These are phyloP conservation scores for Drosophila pseudoobscura DNA, from an alignment of 1,140 invertebrate species.

Conservation along the genomic window DNA sequence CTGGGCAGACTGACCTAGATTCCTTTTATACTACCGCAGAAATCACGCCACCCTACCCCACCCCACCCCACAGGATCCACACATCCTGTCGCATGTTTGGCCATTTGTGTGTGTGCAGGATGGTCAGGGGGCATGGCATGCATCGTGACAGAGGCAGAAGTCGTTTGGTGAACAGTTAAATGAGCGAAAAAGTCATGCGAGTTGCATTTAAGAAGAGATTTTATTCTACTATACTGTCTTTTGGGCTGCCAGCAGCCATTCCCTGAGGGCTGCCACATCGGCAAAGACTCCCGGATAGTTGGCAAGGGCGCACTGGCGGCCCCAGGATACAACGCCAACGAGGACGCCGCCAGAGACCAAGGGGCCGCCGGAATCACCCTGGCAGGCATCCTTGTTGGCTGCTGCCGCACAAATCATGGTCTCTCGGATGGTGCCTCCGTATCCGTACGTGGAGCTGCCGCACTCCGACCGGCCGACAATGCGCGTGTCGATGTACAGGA, in stretches of 20 bases:
- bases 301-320: slow-evolving; percentile 52
- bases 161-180: slow-evolving; percentile 39
- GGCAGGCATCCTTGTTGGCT: slow-evolving; percentile 63
- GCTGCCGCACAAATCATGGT: slow-evolving; percentile 69
- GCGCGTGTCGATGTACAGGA: slow-evolving; percentile 55
- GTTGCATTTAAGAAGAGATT: slow-evolving; percentile 22
- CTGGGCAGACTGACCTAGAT: slow-evolving; percentile 4
- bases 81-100: too few species aligned
- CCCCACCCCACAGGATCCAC: too few species aligned
- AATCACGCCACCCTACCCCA: too few species aligned
- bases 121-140: too few species aligned
- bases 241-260: slow-evolving; percentile 43
- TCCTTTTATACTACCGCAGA: background rate
- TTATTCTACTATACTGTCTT: slow-evolving; percentile 33
- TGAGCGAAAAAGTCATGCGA: slow-evolving; percentile 35
- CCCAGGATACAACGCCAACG: slow-evolving; percentile 64
- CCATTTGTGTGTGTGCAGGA: too few species aligned
- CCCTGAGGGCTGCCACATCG: slow-evolving; percentile 43
- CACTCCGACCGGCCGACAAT: slow-evolving; percentile 57
- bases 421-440: slow-evolving; percentile 43
- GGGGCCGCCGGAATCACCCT: slow-evolving; percentile 75
- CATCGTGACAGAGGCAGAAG: slow-evolving; percentile 19
- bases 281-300: slow-evolving; percentile 51
- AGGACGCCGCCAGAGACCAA: slow-evolving; percentile 60
- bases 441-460: slow-evolving; percentile 48